These are phyloP conservation scores for Gymnopithys bicolor DNA, from an alignment of 2,797 vertebrate genomes.

Conservation along the genomic window DNA sequence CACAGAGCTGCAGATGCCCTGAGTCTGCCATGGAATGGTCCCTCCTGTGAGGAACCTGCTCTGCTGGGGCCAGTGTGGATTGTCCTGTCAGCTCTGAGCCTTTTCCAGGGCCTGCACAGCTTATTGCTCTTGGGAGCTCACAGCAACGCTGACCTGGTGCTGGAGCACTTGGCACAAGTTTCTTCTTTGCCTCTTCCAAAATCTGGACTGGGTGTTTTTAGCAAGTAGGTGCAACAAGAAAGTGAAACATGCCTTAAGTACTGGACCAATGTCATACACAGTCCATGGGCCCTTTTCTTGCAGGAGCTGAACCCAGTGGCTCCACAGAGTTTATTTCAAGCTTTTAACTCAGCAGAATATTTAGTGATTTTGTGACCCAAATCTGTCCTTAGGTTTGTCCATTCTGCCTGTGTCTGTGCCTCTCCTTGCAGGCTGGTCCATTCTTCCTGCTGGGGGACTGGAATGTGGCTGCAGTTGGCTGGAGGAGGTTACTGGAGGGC, in stretches of 20 bases:
- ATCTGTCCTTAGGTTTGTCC: background rate
- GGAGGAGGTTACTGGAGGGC: background rate
- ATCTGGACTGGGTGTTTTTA: background rate
- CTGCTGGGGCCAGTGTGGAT: background rate
- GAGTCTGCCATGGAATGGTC: background rate
- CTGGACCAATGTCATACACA: background rate
- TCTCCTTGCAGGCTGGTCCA: background rate
- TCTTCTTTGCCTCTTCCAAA: background rate
- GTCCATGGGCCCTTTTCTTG: background rate
- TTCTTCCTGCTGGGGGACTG: background rate
- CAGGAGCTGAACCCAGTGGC: background rate
- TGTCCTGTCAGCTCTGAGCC: background rate
- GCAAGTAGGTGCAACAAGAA: background rate
- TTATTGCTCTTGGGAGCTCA: background rate
- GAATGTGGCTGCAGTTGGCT: background rate
- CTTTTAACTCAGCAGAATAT: background rate
- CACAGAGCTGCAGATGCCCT: background rate
- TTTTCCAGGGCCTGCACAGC: background rate
- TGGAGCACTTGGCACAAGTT: background rate
- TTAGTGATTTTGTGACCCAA: background rate
- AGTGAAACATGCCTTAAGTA: background rate
- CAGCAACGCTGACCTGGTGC: background rate
- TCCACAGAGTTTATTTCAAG: background rate
- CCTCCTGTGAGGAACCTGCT: background rate
- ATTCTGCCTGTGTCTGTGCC: background rate